Conservation (phyloP, 2,113 vertebrate species). For the Cephalopterus ornatus region DNA sequence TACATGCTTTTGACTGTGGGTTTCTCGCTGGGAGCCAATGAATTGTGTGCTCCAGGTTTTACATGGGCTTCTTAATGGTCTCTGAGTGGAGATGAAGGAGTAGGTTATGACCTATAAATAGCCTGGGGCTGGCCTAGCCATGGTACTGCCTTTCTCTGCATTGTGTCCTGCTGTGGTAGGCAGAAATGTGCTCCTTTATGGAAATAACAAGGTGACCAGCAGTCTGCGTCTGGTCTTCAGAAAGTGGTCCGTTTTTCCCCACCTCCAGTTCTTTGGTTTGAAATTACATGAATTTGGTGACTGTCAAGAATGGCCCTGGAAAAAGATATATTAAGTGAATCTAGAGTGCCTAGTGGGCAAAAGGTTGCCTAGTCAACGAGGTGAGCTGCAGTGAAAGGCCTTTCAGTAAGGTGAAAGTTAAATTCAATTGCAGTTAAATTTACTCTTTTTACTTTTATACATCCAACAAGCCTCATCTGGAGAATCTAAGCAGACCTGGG, state of each 20-base stretch:
- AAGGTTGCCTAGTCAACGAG: background rate
- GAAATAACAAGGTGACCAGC: background rate
- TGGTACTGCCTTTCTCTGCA: background rate
- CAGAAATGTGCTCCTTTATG: background rate
- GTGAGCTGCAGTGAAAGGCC: background rate
- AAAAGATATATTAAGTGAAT: background rate
- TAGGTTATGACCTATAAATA: background rate
- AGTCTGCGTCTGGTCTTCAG: background rate
- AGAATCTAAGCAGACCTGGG: background rate
- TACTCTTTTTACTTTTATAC: background rate
- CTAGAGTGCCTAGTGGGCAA: background rate
- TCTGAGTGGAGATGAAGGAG: constrained; percentile 22
- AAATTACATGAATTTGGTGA: background rate
- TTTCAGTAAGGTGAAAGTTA: background rate
- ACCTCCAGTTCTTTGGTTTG: background rate
- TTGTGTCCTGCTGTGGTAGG: background rate
- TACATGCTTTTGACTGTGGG: background rate
- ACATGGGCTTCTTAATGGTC: background rate
- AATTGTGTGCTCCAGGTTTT: background rate
- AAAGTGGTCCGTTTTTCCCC: background rate
- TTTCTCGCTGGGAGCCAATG: background rate
- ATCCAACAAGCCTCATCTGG: background rate
- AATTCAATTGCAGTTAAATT: background rate
- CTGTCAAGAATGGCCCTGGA: background rate
- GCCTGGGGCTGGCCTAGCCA: background rate